A percentile compares a stretch with the other conserved stretches of the same genome.
Conservation (phyloP, 2,113 vertebrate species). For the Ahaetulla prasina region DNA sequence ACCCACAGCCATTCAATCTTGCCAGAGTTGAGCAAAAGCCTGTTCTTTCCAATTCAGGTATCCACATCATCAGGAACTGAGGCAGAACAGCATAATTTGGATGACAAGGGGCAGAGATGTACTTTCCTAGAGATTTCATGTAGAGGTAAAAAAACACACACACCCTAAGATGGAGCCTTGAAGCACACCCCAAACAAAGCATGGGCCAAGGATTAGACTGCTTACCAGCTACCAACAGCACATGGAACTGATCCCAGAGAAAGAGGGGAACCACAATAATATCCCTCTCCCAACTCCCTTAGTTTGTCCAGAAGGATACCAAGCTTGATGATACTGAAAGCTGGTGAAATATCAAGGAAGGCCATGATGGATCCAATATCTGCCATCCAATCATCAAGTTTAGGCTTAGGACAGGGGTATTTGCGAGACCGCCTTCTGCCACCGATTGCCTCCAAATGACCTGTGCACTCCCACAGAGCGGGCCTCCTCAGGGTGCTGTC, state of each 20-base stretch:
- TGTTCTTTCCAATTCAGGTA: background rate
- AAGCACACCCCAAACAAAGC: background rate
- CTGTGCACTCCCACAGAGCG: too few relatives aligned
- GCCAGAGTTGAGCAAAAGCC: background rate
- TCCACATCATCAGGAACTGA: background rate
- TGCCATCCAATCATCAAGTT: background rate
- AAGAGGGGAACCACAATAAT: background rate
- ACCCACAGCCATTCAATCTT: background rate
- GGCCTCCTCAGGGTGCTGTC: too few relatives aligned
- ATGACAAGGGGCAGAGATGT: background rate
- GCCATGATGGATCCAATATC: background rate
- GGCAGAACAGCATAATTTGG: background rate
- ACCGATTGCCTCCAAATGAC: too few relatives aligned
- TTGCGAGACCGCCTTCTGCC: too few relatives aligned
- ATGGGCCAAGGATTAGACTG: background rate
- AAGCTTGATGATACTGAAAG: background rate
- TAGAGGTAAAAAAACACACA: background rate
- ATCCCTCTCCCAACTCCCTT: background rate
- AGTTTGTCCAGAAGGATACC: background rate
- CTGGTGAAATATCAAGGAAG: background rate
- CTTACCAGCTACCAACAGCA: background rate
- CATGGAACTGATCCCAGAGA: background rate
- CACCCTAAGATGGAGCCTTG: background rate
- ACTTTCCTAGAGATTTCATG: background rate
- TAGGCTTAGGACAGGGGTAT: too few relatives aligned